Percentiles rank a stretch among this genome's conserved stretches.
Evolutionary conservation across 2,888 invertebrate genomes (phyloP).

Genomic region (Bellardia bayeri): DNA sequence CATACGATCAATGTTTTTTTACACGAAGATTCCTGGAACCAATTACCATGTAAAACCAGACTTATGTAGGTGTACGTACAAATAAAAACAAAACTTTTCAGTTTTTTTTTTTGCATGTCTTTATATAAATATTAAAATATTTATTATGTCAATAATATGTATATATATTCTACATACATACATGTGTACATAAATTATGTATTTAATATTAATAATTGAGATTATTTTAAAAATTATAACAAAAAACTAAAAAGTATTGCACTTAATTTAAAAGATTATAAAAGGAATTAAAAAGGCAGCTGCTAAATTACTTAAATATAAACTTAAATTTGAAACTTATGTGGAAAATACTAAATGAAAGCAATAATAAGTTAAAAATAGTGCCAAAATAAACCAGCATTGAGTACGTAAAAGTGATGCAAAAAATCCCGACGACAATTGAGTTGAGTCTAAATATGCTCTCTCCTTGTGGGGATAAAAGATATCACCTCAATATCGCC

Average conservation of each 20-base stretch:
- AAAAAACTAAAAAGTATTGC: slow-evolving; percentile 3
- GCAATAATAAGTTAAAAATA: slow-evolving; percentile 76
- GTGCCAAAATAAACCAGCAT: slow-evolving; percentile 76
- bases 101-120: not conserved
- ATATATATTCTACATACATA: too few species aligned
- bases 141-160: slow-evolving; percentile 17
- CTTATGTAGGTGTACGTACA: not conserved
- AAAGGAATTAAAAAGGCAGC: not conserved
- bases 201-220: slow-evolving; percentile 5
- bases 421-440: slow-evolving; percentile 52
- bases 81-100: not conserved
- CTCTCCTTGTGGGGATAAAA: slow-evolving; percentile 39
- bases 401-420: slow-evolving; percentile 74
- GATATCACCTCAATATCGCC: slow-evolving; percentile 79
- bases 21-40: too few species aligned
- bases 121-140: slow-evolving; percentile 25
- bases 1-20: too few species aligned
- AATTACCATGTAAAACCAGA: too few species aligned
- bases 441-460: slow-evolving; percentile 39
- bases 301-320: not conserved
- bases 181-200: not conserved
- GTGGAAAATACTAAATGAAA: slow-evolving; percentile 76
- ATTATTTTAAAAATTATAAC: not conserved
- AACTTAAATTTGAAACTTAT: slow-evolving; percentile 25
- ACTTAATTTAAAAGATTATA: slow-evolving; percentile 4